These are phyloP conservation scores for Polydrusus pterygomalis DNA, from an alignment of 2,888 invertebrate species.

Conservation along the genomic window DNA sequence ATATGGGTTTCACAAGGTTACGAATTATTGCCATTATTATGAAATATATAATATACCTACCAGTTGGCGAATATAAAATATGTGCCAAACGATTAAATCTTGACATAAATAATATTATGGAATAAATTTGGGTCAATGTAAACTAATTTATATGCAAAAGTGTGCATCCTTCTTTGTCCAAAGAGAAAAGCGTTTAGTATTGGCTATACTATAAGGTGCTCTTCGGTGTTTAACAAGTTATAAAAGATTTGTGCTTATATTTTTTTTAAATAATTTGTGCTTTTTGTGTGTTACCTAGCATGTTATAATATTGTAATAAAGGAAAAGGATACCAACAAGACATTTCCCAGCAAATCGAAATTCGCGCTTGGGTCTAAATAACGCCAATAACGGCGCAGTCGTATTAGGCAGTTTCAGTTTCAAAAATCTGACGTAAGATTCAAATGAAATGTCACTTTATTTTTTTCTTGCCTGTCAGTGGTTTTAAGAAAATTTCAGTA, in stretches of 20 bases:
- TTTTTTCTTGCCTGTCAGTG: slow-evolving; percentile 31
- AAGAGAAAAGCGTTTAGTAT: slow-evolving; percentile 24
- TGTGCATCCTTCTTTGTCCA: background rate
- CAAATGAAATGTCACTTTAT: slow-evolving; percentile 30
- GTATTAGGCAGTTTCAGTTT: background rate
- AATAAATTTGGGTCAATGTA: slow-evolving; percentile 29
- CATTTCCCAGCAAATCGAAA: background rate
- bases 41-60: too few relatives aligned
- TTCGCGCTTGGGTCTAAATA: background rate
- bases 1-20: too few relatives aligned
- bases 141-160: slow-evolving; percentile 28
- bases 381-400: background rate
- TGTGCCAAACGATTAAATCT: slow-evolving; percentile 1
- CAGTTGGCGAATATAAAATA: background rate
- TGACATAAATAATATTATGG: slow-evolving; percentile 21
- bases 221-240: background rate
- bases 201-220: background rate
- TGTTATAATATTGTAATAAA: background rate
- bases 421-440: slow-evolving; percentile 17
- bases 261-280: background rate
- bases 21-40: background rate
- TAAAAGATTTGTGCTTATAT: background rate
- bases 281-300: background rate
- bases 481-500: slow-evolving; percentile 11
- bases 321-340: background rate